Conservation (phyloP, 2,888 invertebrate species). For the Leptinotarsa haldemani region DNA sequence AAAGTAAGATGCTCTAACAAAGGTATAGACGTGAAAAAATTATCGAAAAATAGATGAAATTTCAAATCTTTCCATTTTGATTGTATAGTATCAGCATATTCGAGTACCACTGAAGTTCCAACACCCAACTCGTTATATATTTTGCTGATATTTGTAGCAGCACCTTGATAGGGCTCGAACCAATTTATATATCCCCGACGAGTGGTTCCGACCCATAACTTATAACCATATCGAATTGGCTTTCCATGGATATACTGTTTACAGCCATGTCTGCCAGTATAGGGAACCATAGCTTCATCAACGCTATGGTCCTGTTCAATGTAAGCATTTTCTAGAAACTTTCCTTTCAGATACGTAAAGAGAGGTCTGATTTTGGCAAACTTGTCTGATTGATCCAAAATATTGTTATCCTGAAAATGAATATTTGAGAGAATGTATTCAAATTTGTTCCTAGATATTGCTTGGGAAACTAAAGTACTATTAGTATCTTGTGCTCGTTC, state of each 20-base stretch:
- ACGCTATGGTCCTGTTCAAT: too few species aligned
- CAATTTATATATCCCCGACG: conserved; percentile 27
- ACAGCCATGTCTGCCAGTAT: too few species aligned
- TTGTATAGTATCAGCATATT: conserved; percentile 20
- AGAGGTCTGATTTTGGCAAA: conserved; percentile 54
- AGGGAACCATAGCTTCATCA: too few species aligned
- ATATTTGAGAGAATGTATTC: conserved; percentile 25
- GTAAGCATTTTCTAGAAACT: too few species aligned
- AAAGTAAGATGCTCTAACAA: conserved; percentile 29
- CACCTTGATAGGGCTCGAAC: conserved; percentile 30
- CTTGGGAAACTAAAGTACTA: conserved; percentile 20
- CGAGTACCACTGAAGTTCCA: conserved; percentile 24
- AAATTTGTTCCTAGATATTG: conserved; percentile 32
- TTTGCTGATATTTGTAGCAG: conserved; percentile 13
- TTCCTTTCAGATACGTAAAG: conserved; percentile 34
- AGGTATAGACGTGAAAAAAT: conserved; percentile 35
- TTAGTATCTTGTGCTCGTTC: conserved; percentile 23
- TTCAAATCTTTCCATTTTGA: conserved; percentile 5
- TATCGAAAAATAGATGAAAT: conserved; percentile 32
- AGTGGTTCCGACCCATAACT: conserved; percentile 29
- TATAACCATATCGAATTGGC: conserved; percentile 27
- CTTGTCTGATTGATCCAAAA: conserved; percentile 21
- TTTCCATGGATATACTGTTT: conserved; percentile 26
- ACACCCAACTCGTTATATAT: conserved; percentile 19
- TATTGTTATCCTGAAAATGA: conserved; percentile 27